A percentile compares a stretch with the other conserved stretches of the same genome.
phyloP scores from a whole-genome alignment of 2,888 invertebrate species.

The Lochmaea crataegi region DNA sequence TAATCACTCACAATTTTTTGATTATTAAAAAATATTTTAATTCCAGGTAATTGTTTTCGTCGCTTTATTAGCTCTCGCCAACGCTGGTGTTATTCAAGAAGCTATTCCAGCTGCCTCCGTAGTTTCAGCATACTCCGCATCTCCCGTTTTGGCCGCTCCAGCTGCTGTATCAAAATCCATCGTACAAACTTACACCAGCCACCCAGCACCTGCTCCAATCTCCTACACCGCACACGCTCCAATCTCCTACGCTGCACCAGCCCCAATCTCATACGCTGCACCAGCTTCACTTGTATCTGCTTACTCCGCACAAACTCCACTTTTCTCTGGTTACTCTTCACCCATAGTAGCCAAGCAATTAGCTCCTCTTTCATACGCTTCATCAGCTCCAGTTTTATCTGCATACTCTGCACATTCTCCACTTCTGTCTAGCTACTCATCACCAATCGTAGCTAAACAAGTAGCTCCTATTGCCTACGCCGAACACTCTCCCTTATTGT shows the following conservation, averaged over 20 bases:
- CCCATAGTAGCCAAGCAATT: slow-evolving; percentile 13
- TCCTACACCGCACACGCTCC: slow-evolving; percentile 51
- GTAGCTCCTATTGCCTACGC: slow-evolving; percentile 43
- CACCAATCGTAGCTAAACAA: slow-evolving; percentile 56
- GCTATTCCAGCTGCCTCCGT: slow-evolving; percentile 51
- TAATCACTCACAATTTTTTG: too few relatives aligned
- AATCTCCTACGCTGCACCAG: slow-evolving; percentile 8
- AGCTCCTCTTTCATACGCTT: slow-evolving; percentile 22
- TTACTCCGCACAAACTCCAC: slow-evolving; percentile 63
- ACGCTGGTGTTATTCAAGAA: slow-evolving; percentile 67
- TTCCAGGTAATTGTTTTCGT: slow-evolving; percentile 69
- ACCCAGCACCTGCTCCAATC: slow-evolving; percentile 68
- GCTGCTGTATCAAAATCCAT: slow-evolving; percentile 64
- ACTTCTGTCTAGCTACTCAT: slow-evolving; percentile 56
- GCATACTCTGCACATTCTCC: slow-evolving; percentile 64
- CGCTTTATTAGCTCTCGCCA: slow-evolving; percentile 71
- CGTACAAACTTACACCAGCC: slow-evolving; percentile 67
- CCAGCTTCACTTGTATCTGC: slow-evolving; percentile 16
- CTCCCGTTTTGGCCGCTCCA: slow-evolving; percentile 60
- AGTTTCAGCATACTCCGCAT: slow-evolving; percentile 51
- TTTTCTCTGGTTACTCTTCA: slow-evolving; percentile 43
- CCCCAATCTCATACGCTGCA: not conserved
- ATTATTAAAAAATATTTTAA: too few relatives aligned
- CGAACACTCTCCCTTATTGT: slow-evolving; percentile 57
- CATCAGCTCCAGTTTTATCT: slow-evolving; percentile 20